Conservation (phyloP, 2,797 vertebrate species). For the Hipposideros larvatus region DNA sequence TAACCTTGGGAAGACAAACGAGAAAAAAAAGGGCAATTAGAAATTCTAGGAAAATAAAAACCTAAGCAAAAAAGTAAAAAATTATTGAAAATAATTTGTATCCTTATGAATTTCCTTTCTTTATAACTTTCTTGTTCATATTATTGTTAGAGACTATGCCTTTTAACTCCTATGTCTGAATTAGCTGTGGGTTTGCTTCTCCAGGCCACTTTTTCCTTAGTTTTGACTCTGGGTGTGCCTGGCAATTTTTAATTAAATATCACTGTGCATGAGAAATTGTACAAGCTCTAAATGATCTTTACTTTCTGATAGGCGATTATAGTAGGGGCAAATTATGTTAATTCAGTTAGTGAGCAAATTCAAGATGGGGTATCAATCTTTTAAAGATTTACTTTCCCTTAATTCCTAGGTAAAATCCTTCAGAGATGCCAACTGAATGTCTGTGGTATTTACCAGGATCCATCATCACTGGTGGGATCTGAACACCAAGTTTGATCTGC, state of each 20-base stretch:
- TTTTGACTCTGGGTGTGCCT: neutral
- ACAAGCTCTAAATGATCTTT: neutral
- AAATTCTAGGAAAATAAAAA: neutral
- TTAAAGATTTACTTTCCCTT: neutral
- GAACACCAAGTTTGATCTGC: neutral
- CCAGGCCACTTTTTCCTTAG: neutral
- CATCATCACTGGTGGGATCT: neutral
- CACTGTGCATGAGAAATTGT: neutral
- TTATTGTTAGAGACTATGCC: conserved; percentile 8
- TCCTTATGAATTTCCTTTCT: neutral
- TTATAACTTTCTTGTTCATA: neutral
- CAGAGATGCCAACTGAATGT: neutral
- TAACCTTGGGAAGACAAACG: neutral
- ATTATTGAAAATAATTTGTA: neutral
- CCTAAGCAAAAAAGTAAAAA: neutral
- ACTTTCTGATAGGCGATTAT: conserved; percentile 29
- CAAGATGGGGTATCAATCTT: neutral
- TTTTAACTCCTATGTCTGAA: neutral
- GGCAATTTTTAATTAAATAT: neutral
- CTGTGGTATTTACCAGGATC: conserved; percentile 1
- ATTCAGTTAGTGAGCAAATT: neutral
- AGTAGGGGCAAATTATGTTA: neutral
- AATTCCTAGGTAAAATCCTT: conserved; percentile 13
- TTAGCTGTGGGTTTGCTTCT: neutral
- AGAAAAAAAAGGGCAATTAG: neutral